Conservation (phyloP, 2,113 vertebrate genomes). For the Anarrhichthys ocellatus region DNA sequence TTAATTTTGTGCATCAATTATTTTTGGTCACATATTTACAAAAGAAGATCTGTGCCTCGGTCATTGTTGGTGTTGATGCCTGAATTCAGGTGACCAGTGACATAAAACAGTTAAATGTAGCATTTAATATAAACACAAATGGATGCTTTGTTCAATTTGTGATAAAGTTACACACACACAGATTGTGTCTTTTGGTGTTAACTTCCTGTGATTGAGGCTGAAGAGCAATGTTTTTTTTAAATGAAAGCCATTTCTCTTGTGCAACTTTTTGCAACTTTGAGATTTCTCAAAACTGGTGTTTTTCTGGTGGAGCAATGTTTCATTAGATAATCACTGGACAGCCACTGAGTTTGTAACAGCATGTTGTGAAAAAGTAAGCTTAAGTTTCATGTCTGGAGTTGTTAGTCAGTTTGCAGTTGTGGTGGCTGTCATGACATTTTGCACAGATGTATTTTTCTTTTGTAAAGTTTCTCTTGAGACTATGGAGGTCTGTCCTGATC, state of each 20-base stretch:
- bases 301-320: constrained; percentile 15
- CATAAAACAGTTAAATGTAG: not conserved
- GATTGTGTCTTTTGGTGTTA: not conserved
- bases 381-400: not conserved
- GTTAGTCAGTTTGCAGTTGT: not conserved
- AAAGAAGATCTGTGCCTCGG: not conserved
- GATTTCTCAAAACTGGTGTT: constrained; percentile 40
- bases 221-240: not conserved
- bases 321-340: constrained; percentile 1
- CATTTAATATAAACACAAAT: not conserved
- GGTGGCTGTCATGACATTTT: not conserved
- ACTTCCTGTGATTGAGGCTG: not conserved
- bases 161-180: not conserved
- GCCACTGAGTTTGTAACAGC: not conserved
- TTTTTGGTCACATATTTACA: not conserved
- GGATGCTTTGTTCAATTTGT: not conserved
- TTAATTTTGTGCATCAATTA: not conserved
- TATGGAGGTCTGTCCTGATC: not conserved
- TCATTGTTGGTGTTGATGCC: not conserved
- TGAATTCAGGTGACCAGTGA: not conserved
- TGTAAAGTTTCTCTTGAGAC: not conserved
- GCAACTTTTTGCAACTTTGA: constrained; percentile 31
- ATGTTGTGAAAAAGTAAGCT: not conserved
- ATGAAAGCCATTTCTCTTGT: constrained; percentile 10
- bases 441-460: not conserved